Percentiles rank a stretch among this genome's conserved stretches.
Evolutionary conservation across 2,888 invertebrate species (phyloP).

Genomic region (Aphelenchoides bicaudatus): DNA sequence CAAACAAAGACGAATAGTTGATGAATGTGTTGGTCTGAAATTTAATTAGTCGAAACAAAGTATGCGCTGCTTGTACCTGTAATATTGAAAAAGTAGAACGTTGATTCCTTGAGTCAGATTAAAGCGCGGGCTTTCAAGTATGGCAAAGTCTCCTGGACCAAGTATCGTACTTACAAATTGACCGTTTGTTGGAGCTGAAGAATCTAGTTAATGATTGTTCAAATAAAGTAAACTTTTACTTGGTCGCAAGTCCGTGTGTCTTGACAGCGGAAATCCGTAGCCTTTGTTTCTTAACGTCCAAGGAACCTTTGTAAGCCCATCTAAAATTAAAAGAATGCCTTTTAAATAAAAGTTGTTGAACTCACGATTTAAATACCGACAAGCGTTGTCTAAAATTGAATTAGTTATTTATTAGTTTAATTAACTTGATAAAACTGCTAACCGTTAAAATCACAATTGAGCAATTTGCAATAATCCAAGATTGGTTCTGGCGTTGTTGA

Average conservation of each 20-base stretch:
- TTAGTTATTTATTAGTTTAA: conserved; percentile 9
- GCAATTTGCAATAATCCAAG: conserved; percentile 47
- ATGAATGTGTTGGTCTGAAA: conserved; percentile 52
- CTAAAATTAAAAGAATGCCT: too few relatives aligned
- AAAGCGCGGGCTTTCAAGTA: conserved; percentile 56
- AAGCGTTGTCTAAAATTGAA: conserved; percentile 48
- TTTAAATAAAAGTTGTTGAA: too few relatives aligned
- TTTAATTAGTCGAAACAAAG: background rate
- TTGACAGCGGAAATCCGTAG: conserved; percentile 56
- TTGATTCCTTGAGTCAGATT: conserved; percentile 52
- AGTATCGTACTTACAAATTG: conserved; percentile 57
- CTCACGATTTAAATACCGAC: conserved; percentile 58
- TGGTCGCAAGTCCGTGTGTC: conserved; percentile 51
- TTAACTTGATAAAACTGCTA: conserved; percentile 4
- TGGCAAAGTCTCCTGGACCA: conserved; percentile 57
- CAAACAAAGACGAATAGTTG: conserved; percentile 47
- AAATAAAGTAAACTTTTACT: conserved; percentile 26
- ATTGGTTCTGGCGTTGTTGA: conserved; percentile 26
- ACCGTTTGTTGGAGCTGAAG: conserved; percentile 44
- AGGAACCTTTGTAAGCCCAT: conserved; percentile 57
- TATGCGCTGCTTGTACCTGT: conserved; percentile 23
- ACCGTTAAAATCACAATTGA: conserved; percentile 59
- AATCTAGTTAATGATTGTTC: conserved; percentile 1
- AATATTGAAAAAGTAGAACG: conserved; percentile 56
- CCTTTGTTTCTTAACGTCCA: conserved; percentile 55